These are phyloP conservation scores for Bellardia pandia DNA, from an alignment of 2,888 invertebrate genomes.

Conservation along the genomic window DNA sequence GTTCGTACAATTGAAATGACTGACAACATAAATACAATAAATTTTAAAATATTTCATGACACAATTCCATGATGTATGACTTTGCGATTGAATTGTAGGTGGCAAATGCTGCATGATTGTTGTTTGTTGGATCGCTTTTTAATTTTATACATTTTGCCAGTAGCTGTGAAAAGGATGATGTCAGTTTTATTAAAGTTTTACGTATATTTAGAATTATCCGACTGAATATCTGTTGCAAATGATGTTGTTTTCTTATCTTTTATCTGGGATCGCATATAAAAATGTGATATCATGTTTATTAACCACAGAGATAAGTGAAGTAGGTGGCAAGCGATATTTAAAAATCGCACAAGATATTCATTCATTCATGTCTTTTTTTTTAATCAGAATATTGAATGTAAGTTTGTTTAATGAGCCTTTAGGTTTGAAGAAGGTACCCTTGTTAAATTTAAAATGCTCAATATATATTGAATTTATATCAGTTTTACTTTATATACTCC, in stretches of 20 bases:
- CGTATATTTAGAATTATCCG: conserved; percentile 24
- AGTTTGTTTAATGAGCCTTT: background rate
- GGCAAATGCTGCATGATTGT: conserved; percentile 47
- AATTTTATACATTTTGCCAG: conserved; percentile 3
- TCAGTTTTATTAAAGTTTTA: conserved; percentile 60
- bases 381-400: conserved; percentile 47
- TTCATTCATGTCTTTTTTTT: conserved; percentile 33
- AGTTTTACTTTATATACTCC: too few species aligned
- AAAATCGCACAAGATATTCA: conserved; percentile 43
- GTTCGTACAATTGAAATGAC: conserved; percentile 53
- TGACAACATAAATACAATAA: conserved; percentile 71
- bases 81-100: conserved; percentile 70
- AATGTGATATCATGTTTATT: conserved; percentile 56
- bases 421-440: conserved; percentile 10
- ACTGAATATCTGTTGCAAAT: conserved; percentile 48
- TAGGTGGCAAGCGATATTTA: conserved; percentile 57
- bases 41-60: conserved; percentile 66
- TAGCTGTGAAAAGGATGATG: conserved; percentile 74
- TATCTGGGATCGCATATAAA: conserved; percentile 40
- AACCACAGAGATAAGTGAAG: conserved; percentile 11
- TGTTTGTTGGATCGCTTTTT: conserved; percentile 74
- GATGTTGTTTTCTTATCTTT: conserved; percentile 54
- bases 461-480: too few species aligned
- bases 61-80: conserved; percentile 74
- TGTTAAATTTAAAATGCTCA: background rate